These are phyloP conservation scores for Pseudomyrmex flavicornis DNA, from an alignment of 1,140 invertebrate species.

Conservation along the genomic window DNA sequence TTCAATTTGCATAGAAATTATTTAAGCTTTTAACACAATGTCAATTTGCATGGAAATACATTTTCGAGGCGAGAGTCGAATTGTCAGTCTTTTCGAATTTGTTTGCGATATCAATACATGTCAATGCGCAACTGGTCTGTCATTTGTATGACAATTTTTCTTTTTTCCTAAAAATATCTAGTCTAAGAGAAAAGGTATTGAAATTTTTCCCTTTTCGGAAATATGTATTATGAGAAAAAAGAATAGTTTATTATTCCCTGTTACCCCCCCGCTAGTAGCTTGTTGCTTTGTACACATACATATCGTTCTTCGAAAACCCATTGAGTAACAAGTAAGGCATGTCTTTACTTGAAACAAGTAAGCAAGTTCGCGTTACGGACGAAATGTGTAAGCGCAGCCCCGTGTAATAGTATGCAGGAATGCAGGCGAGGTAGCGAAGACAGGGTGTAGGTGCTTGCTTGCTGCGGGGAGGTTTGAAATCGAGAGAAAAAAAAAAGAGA, in stretches of 20 bases:
- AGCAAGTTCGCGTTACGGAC: constrained; percentile 70
- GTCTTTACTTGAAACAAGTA: constrained; percentile 31
- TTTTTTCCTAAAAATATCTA: neutral
- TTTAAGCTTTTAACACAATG: no score
- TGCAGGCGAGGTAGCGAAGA: constrained; percentile 80
- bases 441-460: constrained; percentile 76
- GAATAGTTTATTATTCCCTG: no score
- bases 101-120: constrained; percentile 18
- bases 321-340: neutral
- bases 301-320: constrained; percentile 7
- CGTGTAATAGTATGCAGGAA: constrained; percentile 84
- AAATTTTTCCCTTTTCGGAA: no score
- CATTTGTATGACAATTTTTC: constrained; percentile 5
- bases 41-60: no score
- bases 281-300: neutral
- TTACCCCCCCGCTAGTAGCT: neutral
- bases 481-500: constrained; percentile 67
- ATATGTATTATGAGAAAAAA: no score
- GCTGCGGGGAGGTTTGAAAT: constrained; percentile 78
- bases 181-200: no score
- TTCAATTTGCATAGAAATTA: constrained; percentile 63
- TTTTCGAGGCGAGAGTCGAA: neutral
- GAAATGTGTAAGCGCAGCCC: constrained; percentile 75
- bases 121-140: neutral
- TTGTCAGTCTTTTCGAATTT: constrained; percentile 59